Evolutionary conservation across 2,888 invertebrate species (phyloP).

Genomic region (Macaria notata): DNA sequence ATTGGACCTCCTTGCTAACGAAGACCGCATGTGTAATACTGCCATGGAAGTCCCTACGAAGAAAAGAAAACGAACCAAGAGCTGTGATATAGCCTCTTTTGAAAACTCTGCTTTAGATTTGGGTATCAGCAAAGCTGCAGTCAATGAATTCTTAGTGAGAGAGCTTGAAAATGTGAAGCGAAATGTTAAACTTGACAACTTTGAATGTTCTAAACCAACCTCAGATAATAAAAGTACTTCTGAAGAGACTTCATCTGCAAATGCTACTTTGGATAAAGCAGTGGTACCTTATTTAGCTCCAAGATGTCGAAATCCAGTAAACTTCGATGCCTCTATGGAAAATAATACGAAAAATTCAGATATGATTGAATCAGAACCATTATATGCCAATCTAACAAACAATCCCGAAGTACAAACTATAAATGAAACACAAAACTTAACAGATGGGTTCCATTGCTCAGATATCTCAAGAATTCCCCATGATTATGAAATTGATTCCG

Average conservation of each 20-base stretch:
- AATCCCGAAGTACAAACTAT: slow-evolving; percentile 1
- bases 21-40: slow-evolving; percentile 76
- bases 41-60: slow-evolving; percentile 74
- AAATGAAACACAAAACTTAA: slow-evolving; percentile 7
- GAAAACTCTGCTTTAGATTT: slow-evolving; percentile 72
- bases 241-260: not conserved
- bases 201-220: not conserved
- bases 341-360: slow-evolving; percentile 6
- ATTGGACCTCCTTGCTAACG: slow-evolving; percentile 69
- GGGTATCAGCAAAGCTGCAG: slow-evolving; percentile 59
- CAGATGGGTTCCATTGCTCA: slow-evolving; percentile 27
- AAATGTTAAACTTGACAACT: slow-evolving; percentile 42
- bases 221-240: not conserved
- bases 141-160: slow-evolving; percentile 63
- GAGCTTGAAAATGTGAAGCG: slow-evolving; percentile 72
- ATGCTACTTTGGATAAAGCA: slow-evolving; percentile 4
- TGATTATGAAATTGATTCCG: slow-evolving; percentile 51
- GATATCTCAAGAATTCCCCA: slow-evolving; percentile 35
- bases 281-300: slow-evolving; percentile 1
- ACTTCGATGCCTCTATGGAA: slow-evolving; percentile 17
- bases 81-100: slow-evolving; percentile 63
- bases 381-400: slow-evolving; percentile 57
- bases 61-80: slow-evolving; percentile 65
- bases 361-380: slow-evolving; percentile 43
- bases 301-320: slow-evolving; percentile 24